A percentile compares a stretch with the other conserved stretches of the same genome.
These are phyloP conservation scores for Danio albolineatus DNA, from an alignment of 2,797 vertebrate species.

Conservation along the genomic window DNA sequence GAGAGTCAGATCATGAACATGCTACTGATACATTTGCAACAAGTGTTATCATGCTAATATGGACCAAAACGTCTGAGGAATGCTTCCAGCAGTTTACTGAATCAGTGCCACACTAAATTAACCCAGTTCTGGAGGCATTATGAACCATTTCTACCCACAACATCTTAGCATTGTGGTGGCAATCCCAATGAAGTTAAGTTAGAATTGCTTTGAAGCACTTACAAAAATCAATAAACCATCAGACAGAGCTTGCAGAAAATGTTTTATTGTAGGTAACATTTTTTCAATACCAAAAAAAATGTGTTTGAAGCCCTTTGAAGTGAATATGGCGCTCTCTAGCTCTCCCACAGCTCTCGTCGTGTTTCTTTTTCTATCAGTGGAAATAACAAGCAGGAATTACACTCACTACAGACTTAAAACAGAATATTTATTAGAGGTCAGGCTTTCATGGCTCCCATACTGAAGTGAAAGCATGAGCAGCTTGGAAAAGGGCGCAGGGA, in stretches of 20 bases:
- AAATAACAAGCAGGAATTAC: conserved; percentile 56
- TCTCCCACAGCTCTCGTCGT: conserved; percentile 45
- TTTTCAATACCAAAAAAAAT: conserved; percentile 45
- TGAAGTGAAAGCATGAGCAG: conserved; percentile 52
- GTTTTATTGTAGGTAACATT: conserved; percentile 59
- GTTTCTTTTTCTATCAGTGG: conserved; percentile 62
- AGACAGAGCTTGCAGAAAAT: conserved; percentile 20
- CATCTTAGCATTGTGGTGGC: not conserved
- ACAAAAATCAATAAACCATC: conserved; percentile 31
- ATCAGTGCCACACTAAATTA: too few relatives aligned
- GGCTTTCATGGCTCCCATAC: conserved; percentile 55
- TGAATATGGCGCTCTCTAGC: conserved; percentile 32
- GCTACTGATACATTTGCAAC: too few relatives aligned
- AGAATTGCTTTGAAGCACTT: conserved; percentile 10
- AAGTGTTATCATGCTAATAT: too few relatives aligned
- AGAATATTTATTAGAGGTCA: conserved; percentile 59
- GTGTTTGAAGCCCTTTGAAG: conserved; percentile 59
- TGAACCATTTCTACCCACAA: not conserved
- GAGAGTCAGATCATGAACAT: too few relatives aligned
- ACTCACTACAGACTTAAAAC: conserved; percentile 52
- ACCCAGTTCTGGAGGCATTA: too few relatives aligned
- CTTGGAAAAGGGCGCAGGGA: conserved; percentile 36
- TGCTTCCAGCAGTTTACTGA: too few relatives aligned
- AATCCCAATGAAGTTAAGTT: not conserved
- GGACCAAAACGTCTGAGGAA: too few relatives aligned